Base-by-base conservation (phyloP, 2,888 invertebrate genomes). In the Serripes groenlandicus region DNA sequence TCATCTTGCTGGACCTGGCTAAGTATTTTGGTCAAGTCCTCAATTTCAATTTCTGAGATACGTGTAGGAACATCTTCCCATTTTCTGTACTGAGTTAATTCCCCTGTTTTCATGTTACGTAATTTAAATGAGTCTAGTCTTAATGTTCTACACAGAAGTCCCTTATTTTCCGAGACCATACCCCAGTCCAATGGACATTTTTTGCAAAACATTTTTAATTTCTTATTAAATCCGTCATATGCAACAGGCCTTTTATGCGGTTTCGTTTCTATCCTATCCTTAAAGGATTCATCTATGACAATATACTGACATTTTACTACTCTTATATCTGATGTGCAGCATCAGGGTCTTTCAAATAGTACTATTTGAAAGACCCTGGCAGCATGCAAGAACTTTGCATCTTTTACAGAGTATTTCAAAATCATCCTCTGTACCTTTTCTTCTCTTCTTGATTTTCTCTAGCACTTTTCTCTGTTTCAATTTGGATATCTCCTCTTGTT, bases 111-210 rank as follows among this genome's bases (percentile, higher is more conserved):
- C n/a, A n/a, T n/a, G n/a, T n/a, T n/a, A n/a, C n/a, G n/a, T n/a
- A n/a, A n/a, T n/a, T n/a, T n/a, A n/a, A n/a, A n/a, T n/a, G n/a
- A n/a, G n/a, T n/a, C n/a, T 34, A 86, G 62, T 34, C 79, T 83
- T 18, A 86, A 42, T 32, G 78, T 77, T 5, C 54, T 54, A 42
- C 76, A 77, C 7, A 60, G 56, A 5, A 83, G 11, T 3, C 81
- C 81, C 37, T 81, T 49, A 18, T 71, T 60, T 23, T 58, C 72
- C 3, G 75, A 68, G 26, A 81, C 76, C 32, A 81, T 75, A 9
- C 86, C 86, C 86, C 83, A 83, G 28, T 86, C 81, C 7, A 78
- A 11, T 0, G 79, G 79, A 66, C 86, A 83, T 26, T n/a, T n/a
- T n/a, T n/a, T n/a, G n/a, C n/a, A n/a, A n/a, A n/a, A n/a, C n/a